phyloP scores from a whole-genome alignment of 2,797 vertebrate genomes.

The Mallotus villosus region DNA sequence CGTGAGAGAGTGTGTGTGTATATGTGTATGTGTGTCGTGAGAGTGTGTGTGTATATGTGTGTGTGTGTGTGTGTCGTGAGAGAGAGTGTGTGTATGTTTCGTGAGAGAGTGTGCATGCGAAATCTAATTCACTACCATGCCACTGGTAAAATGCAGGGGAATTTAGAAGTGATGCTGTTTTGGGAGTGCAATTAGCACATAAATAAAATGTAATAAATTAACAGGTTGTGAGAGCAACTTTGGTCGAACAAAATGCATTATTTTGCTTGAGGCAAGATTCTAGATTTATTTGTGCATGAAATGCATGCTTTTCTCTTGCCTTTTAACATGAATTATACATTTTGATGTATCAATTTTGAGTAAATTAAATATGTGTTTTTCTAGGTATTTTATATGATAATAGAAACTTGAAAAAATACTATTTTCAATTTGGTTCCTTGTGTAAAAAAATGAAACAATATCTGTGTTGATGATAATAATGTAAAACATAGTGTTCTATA shows the following conservation, averaged over 20 bases:
- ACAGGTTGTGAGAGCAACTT: slow-evolving; percentile 17
- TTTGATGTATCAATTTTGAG: too few relatives aligned
- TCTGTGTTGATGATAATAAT: neutral
- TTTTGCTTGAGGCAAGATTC: slow-evolving; percentile 4
- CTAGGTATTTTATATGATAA: neutral
- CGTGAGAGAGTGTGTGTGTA: too few relatives aligned
- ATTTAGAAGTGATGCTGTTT: slow-evolving; percentile 14
- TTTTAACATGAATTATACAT: neutral
- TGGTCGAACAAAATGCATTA: slow-evolving; percentile 10
- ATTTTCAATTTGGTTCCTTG: too few relatives aligned
- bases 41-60: too few relatives aligned
- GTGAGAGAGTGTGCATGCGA: slow-evolving; percentile 3
- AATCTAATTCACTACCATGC: slow-evolving; percentile 37
- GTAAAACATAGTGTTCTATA: neutral
- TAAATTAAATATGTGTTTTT: too few relatives aligned
- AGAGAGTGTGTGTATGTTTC: slow-evolving; percentile 4
- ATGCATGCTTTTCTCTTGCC: neutral
- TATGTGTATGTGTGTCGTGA: too few relatives aligned
- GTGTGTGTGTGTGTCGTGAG: too few relatives aligned
- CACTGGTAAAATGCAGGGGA: neutral
- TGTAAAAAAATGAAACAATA: neutral
- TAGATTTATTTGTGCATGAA: neutral
- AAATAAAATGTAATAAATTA: slow-evolving; percentile 42
- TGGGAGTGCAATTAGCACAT: slow-evolving; percentile 45
- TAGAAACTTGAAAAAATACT: neutral